phyloP scores from a whole-genome alignment of 2,797 vertebrate genomes.

The Alca torda region DNA sequence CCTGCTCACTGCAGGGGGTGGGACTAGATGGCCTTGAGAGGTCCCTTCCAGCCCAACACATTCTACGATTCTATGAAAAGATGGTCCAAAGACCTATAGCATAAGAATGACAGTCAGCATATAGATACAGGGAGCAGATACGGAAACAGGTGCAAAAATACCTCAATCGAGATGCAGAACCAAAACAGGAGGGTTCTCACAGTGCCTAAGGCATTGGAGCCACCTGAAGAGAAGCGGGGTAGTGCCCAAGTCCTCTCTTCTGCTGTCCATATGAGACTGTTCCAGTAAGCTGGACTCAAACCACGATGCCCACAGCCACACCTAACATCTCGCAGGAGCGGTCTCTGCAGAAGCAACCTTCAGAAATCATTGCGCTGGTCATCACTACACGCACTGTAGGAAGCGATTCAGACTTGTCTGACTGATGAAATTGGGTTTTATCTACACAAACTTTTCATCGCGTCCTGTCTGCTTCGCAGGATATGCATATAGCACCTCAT shows the following conservation, averaged over 20 bases:
- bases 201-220: fast-evolving
- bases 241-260: not conserved
- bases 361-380: fast-evolving
- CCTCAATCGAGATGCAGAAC: fast-evolving
- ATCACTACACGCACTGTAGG: fast-evolving
- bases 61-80: not conserved
- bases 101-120: not conserved
- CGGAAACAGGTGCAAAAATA: not conserved
- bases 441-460: fast-evolving
- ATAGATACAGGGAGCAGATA: not conserved
- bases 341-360: not conserved
- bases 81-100: not conserved
- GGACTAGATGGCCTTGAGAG: too few relatives aligned
- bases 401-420: not conserved
- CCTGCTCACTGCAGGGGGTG: too few relatives aligned
- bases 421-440: not conserved
- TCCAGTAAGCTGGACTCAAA: not conserved
- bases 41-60: too few relatives aligned
- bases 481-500: fast-evolving
- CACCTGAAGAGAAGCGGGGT: not conserved
- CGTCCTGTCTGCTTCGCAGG: fast-evolving
- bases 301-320: fast-evolving
- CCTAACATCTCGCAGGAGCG: fast-evolving
- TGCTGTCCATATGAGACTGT: fast-evolving
- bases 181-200: not conserved